phyloP scores from a whole-genome alignment of 2,888 invertebrate species.

The Cordilura impudica region DNA sequence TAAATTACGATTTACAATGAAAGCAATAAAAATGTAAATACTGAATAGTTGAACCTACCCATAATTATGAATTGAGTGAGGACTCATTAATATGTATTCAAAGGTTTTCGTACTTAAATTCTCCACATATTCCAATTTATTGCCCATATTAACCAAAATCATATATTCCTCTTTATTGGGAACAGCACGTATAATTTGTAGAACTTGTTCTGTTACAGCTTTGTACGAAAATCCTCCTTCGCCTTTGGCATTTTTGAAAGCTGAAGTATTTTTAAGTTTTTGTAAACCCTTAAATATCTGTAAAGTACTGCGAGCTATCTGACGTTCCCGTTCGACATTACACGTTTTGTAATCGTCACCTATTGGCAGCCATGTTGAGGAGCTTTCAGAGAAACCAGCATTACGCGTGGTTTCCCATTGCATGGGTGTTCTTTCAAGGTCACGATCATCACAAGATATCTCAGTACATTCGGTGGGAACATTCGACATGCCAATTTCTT shows the following conservation, averaged over 20 bases:
- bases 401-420: constrained; percentile 80
- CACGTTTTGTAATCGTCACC: constrained; percentile 80
- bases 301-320: constrained; percentile 79
- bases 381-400: constrained; percentile 81
- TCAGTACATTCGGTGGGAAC: constrained; percentile 76
- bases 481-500: constrained; percentile 84
- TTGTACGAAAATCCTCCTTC: constrained; percentile 69
- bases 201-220: constrained; percentile 71
- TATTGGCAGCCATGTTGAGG: constrained; percentile 83
- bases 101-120: constrained; percentile 66
- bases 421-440: constrained; percentile 81
- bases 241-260: constrained; percentile 72
- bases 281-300: constrained; percentile 81
- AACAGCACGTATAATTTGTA: constrained; percentile 72
- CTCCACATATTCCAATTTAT: constrained; percentile 66
- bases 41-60: constrained; percentile 67
- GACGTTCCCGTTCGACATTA: constrained; percentile 81
- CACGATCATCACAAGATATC: constrained; percentile 77
- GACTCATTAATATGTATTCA: constrained; percentile 69
- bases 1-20: neutral
- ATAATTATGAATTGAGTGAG: constrained; percentile 66
- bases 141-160: constrained; percentile 72
- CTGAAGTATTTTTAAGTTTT: constrained; percentile 78
- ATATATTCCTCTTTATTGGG: constrained; percentile 70
- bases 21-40: neutral